These are phyloP conservation scores for Papilio helenus DNA, from an alignment of 1,140 invertebrate genomes.

Conservation along the genomic window DNA sequence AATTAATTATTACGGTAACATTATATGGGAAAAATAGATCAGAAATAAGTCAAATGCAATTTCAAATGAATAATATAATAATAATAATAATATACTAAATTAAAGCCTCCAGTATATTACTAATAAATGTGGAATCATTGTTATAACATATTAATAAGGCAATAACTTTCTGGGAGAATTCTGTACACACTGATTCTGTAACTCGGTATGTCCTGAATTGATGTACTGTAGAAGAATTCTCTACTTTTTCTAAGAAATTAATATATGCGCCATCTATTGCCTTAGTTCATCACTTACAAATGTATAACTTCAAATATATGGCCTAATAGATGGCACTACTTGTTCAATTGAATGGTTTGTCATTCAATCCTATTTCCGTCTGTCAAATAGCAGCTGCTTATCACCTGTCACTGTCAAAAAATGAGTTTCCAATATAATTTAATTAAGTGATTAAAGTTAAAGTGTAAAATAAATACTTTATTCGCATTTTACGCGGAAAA, in stretches of 20 bases:
- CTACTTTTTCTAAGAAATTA: neutral
- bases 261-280: conserved; percentile 5
- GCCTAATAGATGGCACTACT: conserved; percentile 18
- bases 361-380: conserved; percentile 29
- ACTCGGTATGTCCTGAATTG: no score
- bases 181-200: no score
- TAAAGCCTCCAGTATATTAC: no score
- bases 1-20: no score
- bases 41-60: neutral
- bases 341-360: neutral
- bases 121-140: no score
- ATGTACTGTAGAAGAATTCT: no score
- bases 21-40: neutral
- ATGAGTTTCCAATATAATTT: conserved; percentile 29
- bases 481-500: conserved; percentile 2
- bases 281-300: neutral
- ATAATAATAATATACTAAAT: no score
- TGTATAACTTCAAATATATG: neutral
- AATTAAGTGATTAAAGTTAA: conserved; percentile 32
- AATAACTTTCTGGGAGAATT: no score
- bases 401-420: conserved; percentile 39
- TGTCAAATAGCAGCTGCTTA: conserved; percentile 35
- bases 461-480: conserved; percentile 5
- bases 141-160: no score
- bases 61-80: no score